Evolutionary conservation across 2,113 vertebrate genomes (phyloP).

Genomic region (Piliocolobus tephrosceles): DNA sequence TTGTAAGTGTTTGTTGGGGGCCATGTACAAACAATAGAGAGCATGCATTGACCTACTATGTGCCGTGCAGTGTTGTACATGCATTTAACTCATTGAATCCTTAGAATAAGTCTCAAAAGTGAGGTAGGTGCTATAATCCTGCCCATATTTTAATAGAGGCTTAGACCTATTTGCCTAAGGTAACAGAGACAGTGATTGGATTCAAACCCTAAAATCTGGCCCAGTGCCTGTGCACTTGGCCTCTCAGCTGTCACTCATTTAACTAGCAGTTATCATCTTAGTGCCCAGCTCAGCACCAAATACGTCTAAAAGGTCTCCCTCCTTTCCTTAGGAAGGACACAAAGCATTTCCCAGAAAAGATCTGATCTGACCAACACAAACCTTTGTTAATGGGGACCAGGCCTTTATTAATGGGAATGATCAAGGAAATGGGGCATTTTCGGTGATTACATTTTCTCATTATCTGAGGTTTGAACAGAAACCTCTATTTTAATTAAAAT

Average conservation of each 20-base stretch:
- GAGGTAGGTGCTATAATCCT: neutral
- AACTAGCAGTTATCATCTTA: neutral
- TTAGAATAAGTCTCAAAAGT: neutral
- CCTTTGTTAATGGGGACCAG: neutral
- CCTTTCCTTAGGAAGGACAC: neutral
- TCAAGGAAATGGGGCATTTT: neutral
- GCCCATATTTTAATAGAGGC: neutral
- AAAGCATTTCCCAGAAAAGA: neutral
- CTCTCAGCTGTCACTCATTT: neutral
- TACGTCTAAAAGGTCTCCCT: neutral
- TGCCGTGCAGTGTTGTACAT: neutral
- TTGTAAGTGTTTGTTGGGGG: neutral
- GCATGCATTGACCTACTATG: neutral
- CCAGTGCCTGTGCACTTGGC: neutral
- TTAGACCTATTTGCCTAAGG: neutral
- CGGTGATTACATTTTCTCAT: neutral
- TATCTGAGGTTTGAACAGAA: slow-evolving; percentile 20
- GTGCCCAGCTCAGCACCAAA: neutral
- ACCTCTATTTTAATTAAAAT: slow-evolving; percentile 51
- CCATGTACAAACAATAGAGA: neutral
- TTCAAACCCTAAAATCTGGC: neutral
- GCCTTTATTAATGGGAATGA: neutral
- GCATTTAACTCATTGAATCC: neutral
- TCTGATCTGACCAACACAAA: neutral
- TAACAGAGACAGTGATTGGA: neutral